Base-by-base conservation (phyloP, 2,888 invertebrate genomes). In the Halictus quadricinctus region DNA sequence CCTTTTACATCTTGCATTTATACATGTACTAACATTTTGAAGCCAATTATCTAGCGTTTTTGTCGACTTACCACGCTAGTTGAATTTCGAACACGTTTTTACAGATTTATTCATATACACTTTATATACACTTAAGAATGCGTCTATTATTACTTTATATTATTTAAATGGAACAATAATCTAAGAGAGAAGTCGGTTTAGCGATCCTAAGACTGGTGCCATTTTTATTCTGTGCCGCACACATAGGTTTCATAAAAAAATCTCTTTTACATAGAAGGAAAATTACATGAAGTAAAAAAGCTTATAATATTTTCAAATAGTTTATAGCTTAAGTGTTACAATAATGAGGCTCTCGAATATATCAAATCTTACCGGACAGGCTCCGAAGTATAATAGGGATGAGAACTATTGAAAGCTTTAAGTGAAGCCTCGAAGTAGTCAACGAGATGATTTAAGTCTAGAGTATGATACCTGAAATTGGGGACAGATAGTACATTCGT, bases 181-280 rank as follows among this genome's bases (percentile, higher is more conserved):
- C 43, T 43, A 72, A 46, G 36, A 85, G 58, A 66, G 48, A 79
- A 79, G 79, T 80, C 58, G 72, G 70, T 85, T 85, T 43, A 79
- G 43, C 80, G 41, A 66, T 87, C 83, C 76, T 78, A 81, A 76
- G 79, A 83, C 76, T 79, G 84, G 84, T 89, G 88, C 88, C 90
- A 89, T 89, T 83, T 81, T 80, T 46, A 13, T 87, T 74, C 46
- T 75, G 50, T 69, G 72, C 36, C 36, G 76, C 73, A 50, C 43
- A 66, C 43, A 25, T 58, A 80, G 64, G 58, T 70, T 64, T 58
- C 58, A 43, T 48, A 21, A 36, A 76, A 36, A 72, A 54, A 60
- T 78, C 18, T 46, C 13, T 60, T 60, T 73, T 76, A 41, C 10
- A 18, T 50, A 21, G n/a, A 36, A 36, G 43, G 74, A 25, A 29